Conservation (phyloP, 2,888 invertebrate genomes). For the Trichogramma evanescens region DNA sequence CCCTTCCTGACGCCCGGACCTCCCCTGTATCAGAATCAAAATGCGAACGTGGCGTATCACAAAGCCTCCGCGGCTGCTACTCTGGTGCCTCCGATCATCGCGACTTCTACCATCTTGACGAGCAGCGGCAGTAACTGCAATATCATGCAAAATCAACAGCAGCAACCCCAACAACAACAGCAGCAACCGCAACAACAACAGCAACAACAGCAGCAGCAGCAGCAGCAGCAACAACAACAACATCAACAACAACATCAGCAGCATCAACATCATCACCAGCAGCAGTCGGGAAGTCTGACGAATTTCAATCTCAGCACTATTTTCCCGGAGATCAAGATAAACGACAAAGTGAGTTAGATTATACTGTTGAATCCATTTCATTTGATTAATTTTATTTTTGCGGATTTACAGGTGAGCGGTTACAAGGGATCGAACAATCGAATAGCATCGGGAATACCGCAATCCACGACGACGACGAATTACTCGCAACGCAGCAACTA, state of each 20-base stretch:
- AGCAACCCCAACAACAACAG: slow-evolving; percentile 15
- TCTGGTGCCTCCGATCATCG: slow-evolving; percentile 15
- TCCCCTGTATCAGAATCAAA: slow-evolving; percentile 41
- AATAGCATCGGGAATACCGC: slow-evolving; percentile 36
- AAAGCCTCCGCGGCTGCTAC: slow-evolving; percentile 14
- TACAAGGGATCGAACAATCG: slow-evolving; percentile 40
- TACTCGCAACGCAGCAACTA: slow-evolving; percentile 41
- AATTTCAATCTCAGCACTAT: slow-evolving; percentile 79
- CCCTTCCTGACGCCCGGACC: slow-evolving; percentile 28
- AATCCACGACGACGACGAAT: slow-evolving; percentile 33
- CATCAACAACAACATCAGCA: slow-evolving; percentile 30
- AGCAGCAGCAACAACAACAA: slow-evolving; percentile 14
- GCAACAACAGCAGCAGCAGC: slow-evolving; percentile 19
- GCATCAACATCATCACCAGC: slow-evolving; percentile 38
- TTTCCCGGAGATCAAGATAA: slow-evolving; percentile 67
- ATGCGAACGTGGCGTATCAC: neutral
- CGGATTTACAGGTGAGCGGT: slow-evolving; percentile 35
- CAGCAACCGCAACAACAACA: slow-evolving; percentile 13
- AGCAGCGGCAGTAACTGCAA: slow-evolving; percentile 1
- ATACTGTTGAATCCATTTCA: neutral
- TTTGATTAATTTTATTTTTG: slow-evolving; percentile 1
- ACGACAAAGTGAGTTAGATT: slow-evolving; percentile 48
- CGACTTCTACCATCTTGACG: slow-evolving; percentile 21
- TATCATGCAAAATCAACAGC: slow-evolving; percentile 22
- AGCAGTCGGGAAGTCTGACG: slow-evolving; percentile 54